Base-by-base conservation (phyloP, 2,113 vertebrate genomes). In the Psilopsiagon aurifrons region DNA sequence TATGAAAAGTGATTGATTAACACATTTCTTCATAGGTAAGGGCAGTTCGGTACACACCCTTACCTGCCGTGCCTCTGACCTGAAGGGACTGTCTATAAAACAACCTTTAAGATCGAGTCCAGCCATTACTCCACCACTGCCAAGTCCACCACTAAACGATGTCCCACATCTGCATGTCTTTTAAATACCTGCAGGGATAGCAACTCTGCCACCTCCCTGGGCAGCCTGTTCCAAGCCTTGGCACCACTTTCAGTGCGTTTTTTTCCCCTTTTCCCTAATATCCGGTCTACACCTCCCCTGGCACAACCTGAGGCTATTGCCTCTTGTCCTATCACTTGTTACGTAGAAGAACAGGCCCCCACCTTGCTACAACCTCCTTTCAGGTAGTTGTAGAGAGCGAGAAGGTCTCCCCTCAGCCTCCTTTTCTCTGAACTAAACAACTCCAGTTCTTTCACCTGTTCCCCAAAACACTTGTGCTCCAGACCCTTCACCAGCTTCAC, bases 61-160 rank as follows among this genome's bases (percentile, higher is more conserved):
- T 88, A 37, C 35, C 43, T 92, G 55, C 63, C 46, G 55, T 85
- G 67, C 67, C 79, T 91, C 51, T 92, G 78, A 86, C 46, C n/a
- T 80, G 54, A 31, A 90, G 82, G 37, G 62, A 66, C 28, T 20
- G 8, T 29, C 39, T 35, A 24, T 25, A 81, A 68, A 81, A 74
- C 52, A 46, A 23, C n/a, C 39, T 54, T 60, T 68, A 47, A 41
- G 14, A 13, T 54, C 11, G 44, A 2, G 28, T 54, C 39, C 60
- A 80, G 19, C 52, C 29, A 5, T 62, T 68, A 68, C 8, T 29
- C 39, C n/a, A 17, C 2, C 20, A 28, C 24, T 74, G 39, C n/a
- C 39, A 89, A 68, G 10, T 25, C 52, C 67, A 67, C 44, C n/a
- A 46, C 17, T 35, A 23, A 60, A n/a, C 19, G 8, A 11, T 10